Percentiles rank a stretch among this genome's conserved stretches.
Evolutionary conservation across 2,113 vertebrate genomes (phyloP).

Genomic region (Rhinoderma darwinii): DNA sequence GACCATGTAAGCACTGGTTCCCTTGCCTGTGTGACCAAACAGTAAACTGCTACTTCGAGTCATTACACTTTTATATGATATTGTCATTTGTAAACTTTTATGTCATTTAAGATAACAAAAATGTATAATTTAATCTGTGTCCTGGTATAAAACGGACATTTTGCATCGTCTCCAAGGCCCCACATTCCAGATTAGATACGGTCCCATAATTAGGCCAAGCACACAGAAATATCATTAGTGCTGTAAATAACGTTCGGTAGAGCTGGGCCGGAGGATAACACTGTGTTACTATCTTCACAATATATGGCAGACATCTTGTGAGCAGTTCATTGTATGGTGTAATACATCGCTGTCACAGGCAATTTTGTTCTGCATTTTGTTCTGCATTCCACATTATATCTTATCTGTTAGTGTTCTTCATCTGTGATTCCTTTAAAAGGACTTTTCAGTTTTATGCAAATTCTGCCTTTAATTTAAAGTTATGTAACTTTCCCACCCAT

Average conservation of each 20-base stretch:
- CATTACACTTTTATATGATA: neutral
- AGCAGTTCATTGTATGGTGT: neutral
- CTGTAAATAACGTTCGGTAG: slow-evolving; percentile 23
- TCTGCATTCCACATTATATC: neutral
- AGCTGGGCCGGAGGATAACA: neutral
- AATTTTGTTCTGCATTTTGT: neutral
- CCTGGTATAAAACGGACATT: neutral
- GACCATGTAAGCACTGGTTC: neutral
- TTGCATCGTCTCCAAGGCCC: slow-evolving; percentile 4
- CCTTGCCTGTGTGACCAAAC: neutral
- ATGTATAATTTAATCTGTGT: neutral
- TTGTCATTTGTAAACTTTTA: neutral
- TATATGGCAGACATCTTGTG: neutral
- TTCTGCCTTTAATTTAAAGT: no score
- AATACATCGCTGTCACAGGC: neutral
- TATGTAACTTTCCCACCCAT: no score
- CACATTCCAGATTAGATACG: slow-evolving; percentile 26
- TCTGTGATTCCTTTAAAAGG: neutral
- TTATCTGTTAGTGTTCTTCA: no score
- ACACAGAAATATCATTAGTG: slow-evolving; percentile 28
- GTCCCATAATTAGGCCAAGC: slow-evolving; percentile 25
- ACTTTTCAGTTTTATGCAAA: neutral
- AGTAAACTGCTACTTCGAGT: neutral
- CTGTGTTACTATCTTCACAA: neutral
- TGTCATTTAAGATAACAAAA: slow-evolving; percentile 12